Evolutionary conservation across 92 coral and sea anemone genomes (phyloP).

Genomic region (Palythoa grandiflora): DNA sequence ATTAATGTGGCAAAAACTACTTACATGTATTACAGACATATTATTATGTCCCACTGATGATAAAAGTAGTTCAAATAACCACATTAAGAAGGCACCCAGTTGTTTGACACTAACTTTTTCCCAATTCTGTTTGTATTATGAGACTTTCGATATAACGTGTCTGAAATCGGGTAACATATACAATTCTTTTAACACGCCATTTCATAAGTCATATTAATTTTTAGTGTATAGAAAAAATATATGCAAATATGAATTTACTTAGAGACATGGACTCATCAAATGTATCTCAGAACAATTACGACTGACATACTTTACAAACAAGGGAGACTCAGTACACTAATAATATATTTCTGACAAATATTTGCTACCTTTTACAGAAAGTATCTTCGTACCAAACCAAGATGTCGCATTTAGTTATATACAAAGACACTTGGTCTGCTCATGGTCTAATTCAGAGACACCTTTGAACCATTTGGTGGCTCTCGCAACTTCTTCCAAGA

Average conservation of each 20-base stretch:
- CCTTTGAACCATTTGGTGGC: conserved; percentile 14
- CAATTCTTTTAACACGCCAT: conserved; percentile 22
- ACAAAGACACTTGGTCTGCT: neutral
- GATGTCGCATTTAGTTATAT: neutral
- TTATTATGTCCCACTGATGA: conserved; percentile 25
- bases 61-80: conserved; percentile 22
- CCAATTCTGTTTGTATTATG: conserved; percentile 30
- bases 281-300: conserved; percentile 21
- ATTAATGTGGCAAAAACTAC: conserved; percentile 16
- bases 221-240: conserved; percentile 7
- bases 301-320: conserved; percentile 31
- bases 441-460: conserved; percentile 23
- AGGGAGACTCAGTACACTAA: conserved; percentile 29
- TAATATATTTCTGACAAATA: conserved; percentile 7
- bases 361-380: neutral
- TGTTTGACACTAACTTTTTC: conserved; percentile 23
- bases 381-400: conserved; percentile 21
- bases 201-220: conserved; percentile 25
- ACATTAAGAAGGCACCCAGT: conserved; percentile 25
- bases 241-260: conserved; percentile 29
- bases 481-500: conserved; percentile 15
- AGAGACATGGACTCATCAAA: conserved; percentile 28
- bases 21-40: conserved; percentile 35
- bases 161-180: conserved; percentile 27
- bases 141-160: conserved; percentile 20